Base-by-base conservation (phyloP, 2,113 vertebrate species). In the Eudyptes chrysolophus region DNA sequence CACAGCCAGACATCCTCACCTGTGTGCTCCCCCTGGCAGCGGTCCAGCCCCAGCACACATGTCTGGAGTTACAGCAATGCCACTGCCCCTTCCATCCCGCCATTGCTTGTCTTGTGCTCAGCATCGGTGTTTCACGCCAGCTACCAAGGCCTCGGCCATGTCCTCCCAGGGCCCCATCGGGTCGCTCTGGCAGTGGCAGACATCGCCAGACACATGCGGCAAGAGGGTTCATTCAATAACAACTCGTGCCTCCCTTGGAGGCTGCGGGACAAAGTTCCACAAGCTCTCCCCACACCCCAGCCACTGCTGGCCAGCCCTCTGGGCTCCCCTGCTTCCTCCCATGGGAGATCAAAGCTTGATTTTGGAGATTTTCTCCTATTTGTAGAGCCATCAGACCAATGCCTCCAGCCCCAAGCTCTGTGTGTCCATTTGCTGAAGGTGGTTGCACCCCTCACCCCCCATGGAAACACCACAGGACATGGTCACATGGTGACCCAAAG, bases 81-180 rank as follows among this genome's bases (percentile, higher is more conserved):
- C 11, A 11, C 40, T 29, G 55, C 11, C 14, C 30, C 13, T 14
- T 54, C 61, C 24, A 29, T 21, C 6, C 30, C 14, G 3, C 22
- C 17, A 22, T 17, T 13, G 4, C 38, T 42, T 42, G 17, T 27
- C 61, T 65, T 65, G 29, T 42, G 22, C 13, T 26, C 10, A 8
- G 36, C 24, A 27, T n/a, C 4, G 8, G 6, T 44, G 30, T 44
- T 44, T 16, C 30, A 51, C 2, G 0, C 5, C 38, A 13, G 69
- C 21, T n/a, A 38, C 22, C 5, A 1, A 34, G 18, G 8, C 10
- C 17, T 65, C 6, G 18, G 36, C 48, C 2, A 0, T 22, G 30
- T 44, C 49, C 54, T 54, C 14, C 17, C 49, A n/a, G 49, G 19
- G 30, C 25, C 6, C 32, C 4, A 6, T 29, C 38, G 29, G 61